Evolutionary conservation across 2,797 vertebrate species (phyloP).

Genomic region (Gadopsis bispinosus): DNA sequence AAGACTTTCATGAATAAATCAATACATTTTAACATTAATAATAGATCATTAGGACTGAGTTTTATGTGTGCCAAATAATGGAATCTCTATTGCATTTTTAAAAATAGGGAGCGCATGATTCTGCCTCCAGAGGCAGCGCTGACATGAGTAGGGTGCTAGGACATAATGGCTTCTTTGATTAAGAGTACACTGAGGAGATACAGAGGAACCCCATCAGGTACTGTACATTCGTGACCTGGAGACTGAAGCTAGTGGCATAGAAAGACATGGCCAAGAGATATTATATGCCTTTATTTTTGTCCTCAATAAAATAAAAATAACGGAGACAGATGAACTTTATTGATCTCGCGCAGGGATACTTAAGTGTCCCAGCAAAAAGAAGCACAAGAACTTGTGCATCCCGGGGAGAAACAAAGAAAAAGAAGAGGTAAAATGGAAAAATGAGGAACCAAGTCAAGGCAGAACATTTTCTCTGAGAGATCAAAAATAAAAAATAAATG

Average conservation of each 20-base stretch:
- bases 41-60: slow-evolving; percentile 76
- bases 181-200: slow-evolving; percentile 38
- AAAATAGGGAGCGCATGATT: slow-evolving; percentile 57
- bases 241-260: background rate
- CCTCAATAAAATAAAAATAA: slow-evolving; percentile 1
- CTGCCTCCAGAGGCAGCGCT: slow-evolving; percentile 51
- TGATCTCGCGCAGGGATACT: background rate
- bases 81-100: slow-evolving; percentile 80
- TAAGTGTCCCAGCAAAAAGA: background rate
- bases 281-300: background rate
- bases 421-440: background rate
- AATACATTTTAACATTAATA: slow-evolving; percentile 81
- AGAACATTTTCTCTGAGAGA: background rate
- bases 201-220: slow-evolving; percentile 15
- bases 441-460: background rate
- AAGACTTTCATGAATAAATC: slow-evolving; percentile 79
- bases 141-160: slow-evolving; percentile 59
- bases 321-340: slow-evolving; percentile 8
- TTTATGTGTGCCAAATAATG: slow-evolving; percentile 79
- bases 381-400: background rate
- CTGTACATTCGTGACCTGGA: background rate
- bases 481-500: background rate
- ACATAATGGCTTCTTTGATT: slow-evolving; percentile 62
- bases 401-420: background rate
- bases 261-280: background rate